These are phyloP conservation scores for Lamprotornis superbus DNA, from an alignment of 2,113 vertebrate species.

Conservation along the genomic window DNA sequence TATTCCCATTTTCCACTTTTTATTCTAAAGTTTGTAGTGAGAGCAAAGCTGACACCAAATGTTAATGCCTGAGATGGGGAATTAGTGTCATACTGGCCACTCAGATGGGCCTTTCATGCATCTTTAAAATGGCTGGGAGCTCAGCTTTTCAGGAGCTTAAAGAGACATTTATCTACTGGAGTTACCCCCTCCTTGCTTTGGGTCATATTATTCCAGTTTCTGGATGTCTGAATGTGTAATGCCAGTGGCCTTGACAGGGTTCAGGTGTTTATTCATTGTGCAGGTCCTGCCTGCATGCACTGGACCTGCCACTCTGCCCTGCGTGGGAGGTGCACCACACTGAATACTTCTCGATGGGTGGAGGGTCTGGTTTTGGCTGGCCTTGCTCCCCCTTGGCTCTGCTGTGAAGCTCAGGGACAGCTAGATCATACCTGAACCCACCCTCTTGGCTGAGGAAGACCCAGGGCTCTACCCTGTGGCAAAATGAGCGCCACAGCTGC, in stretches of 20 bases:
- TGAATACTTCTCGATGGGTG: not conserved
- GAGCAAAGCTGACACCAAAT: not conserved
- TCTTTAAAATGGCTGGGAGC: not conserved
- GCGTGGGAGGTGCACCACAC: not conserved
- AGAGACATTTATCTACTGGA: not conserved
- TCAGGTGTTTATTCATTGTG: not conserved
- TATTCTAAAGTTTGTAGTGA: not conserved
- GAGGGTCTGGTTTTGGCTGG: not conserved
- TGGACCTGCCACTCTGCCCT: not conserved
- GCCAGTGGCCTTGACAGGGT: not conserved
- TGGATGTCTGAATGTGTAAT: not conserved
- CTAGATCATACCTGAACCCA: not conserved
- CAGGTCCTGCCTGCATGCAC: not conserved
- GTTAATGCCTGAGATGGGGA: not conserved
- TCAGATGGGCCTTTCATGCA: not conserved
- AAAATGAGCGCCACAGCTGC: not conserved
- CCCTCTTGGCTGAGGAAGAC: not conserved
- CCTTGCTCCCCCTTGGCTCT: not conserved
- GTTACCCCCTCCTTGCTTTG: not conserved
- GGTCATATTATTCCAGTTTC: not conserved
- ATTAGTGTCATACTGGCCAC: not conserved
- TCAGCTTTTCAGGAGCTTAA: not conserved
- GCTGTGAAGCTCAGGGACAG: not conserved
- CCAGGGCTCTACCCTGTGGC: not conserved
- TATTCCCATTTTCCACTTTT: not conserved